Percentiles rank a stretch among this genome's conserved stretches.
These are phyloP conservation scores for Drosophila anomalipes DNA, from an alignment of 2,888 invertebrate genomes.

Conservation along the genomic window DNA sequence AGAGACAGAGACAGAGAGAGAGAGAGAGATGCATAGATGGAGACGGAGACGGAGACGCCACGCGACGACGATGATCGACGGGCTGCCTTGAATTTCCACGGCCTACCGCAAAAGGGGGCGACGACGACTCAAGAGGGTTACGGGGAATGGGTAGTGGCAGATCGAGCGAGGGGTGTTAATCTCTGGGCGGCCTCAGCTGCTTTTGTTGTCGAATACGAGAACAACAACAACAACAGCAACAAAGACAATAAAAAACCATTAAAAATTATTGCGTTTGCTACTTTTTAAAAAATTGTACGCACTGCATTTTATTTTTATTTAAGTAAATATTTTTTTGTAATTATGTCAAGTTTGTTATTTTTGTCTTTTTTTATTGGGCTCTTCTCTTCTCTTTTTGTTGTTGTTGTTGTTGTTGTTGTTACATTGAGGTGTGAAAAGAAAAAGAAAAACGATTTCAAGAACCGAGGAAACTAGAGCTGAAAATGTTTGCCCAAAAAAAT, in stretches of 20 bases:
- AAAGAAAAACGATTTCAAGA: constrained; percentile 31
- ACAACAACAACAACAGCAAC: constrained; percentile 14
- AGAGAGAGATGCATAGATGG: background rate
- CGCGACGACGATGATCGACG: constrained; percentile 55
- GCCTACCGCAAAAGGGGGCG: constrained; percentile 8
- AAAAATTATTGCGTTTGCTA: constrained; percentile 71
- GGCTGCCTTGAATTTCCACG: constrained; percentile 62
- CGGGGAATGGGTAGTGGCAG: background rate
- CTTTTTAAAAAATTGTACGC: constrained; percentile 73
- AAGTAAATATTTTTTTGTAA: constrained; percentile 63
- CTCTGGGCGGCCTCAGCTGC: constrained; percentile 39
- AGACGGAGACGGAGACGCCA: constrained; percentile 42
- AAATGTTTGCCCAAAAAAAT: constrained; percentile 25
- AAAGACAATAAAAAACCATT: constrained; percentile 31
- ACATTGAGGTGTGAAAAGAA: constrained; percentile 52
- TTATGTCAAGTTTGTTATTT: constrained; percentile 77
- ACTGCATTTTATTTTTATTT: constrained; percentile 65
- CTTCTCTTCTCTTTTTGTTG: constrained; percentile 33
- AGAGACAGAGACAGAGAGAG: background rate
- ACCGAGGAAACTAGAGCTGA: constrained; percentile 23
- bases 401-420: constrained; percentile 9
- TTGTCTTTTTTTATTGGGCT: constrained; percentile 24
- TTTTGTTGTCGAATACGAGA: constrained; percentile 21
- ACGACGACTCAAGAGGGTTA: background rate
- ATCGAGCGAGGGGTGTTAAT: constrained; percentile 13